Evolutionary conservation across 2,888 invertebrate species (phyloP).

Genomic region (Pammene aurita): DNA sequence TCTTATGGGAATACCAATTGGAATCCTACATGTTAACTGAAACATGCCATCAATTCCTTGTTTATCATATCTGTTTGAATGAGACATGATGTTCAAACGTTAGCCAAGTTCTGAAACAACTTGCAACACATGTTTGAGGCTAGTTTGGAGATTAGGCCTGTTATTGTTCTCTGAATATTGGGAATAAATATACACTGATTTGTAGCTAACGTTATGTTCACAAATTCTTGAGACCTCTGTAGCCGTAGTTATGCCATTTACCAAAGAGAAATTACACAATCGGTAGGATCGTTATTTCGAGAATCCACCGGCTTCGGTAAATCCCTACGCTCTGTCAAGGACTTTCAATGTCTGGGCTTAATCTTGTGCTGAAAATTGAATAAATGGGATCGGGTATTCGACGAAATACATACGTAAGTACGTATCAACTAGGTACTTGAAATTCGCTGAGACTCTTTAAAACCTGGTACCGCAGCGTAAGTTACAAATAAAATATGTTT

Average conservation of each 20-base stretch:
- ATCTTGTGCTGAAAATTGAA: slow-evolving; percentile 1
- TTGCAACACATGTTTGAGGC: slow-evolving; percentile 1
- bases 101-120: background rate
- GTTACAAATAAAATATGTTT: no score
- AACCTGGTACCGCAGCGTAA: no score
- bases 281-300: slow-evolving; percentile 28
- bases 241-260: slow-evolving; percentile 18
- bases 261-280: slow-evolving; percentile 34
- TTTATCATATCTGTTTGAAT: background rate
- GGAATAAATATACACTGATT: slow-evolving; percentile 5
- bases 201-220: slow-evolving; percentile 15
- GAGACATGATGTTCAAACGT: background rate
- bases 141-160: background rate
- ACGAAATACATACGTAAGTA: background rate
- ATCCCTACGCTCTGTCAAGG: slow-evolving; percentile 33
- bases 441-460: background rate
- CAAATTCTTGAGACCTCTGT: slow-evolving; percentile 17
- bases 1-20: slow-evolving; percentile 15
- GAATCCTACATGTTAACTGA: slow-evolving; percentile 30
- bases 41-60: background rate
- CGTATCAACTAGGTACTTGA: slow-evolving; percentile 7
- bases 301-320: slow-evolving; percentile 23
- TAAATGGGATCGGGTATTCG: background rate
- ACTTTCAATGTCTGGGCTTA: slow-evolving; percentile 24
- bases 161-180: slow-evolving; percentile 10